Conservation (phyloP, 1,140 invertebrate genomes). For the Metopolophium dirhodum region DNA sequence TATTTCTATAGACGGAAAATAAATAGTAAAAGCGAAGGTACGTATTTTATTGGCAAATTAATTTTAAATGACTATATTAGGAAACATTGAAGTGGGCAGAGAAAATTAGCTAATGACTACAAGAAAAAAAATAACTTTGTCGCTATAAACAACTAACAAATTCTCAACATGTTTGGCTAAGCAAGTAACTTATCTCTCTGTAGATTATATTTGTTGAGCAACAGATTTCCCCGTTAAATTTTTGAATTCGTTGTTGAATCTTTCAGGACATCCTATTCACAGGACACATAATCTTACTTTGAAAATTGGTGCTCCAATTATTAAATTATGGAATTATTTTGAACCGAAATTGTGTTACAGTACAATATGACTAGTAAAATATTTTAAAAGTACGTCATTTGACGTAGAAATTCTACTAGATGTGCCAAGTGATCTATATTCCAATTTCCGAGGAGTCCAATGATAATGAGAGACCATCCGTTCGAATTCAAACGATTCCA, state of each 20-base stretch:
- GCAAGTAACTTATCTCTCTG: neutral
- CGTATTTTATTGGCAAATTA: no score
- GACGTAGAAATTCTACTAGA: neutral
- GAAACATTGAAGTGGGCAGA: neutral
- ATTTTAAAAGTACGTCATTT: neutral
- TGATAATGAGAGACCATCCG: neutral
- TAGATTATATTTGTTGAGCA: neutral
- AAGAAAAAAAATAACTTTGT: neutral
- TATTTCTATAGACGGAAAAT: neutral
- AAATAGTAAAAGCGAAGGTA: neutral
- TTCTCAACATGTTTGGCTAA: neutral
- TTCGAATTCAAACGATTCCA: neutral
- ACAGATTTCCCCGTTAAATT: neutral
- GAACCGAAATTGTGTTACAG: neutral
- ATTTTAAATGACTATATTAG: no score
- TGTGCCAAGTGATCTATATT: neutral
- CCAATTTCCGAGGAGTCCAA: neutral
- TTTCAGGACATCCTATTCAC: neutral
- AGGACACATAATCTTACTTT: neutral
- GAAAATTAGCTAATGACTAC: neutral
- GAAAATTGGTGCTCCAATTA: neutral
- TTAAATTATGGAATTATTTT: neutral
- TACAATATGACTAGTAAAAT: no score
- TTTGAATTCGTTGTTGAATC: neutral
- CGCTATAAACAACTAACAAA: neutral